Evolutionary conservation across 37 sponge, comb jelly and placozoan species (phyloP).

Genomic region (Chondrosia reniformis): DNA sequence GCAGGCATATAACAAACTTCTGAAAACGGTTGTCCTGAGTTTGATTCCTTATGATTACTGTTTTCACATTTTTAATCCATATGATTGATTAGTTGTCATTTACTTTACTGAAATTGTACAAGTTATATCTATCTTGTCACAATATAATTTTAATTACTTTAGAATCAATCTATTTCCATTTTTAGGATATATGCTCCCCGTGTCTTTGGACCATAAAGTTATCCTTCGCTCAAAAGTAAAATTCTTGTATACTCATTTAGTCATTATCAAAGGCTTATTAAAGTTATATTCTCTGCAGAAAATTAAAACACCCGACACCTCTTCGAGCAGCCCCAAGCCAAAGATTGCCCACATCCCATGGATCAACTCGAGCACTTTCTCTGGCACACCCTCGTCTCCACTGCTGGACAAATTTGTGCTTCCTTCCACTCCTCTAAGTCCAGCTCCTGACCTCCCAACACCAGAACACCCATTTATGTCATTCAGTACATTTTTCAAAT

Average conservation of each 20-base stretch:
- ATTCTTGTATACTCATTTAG: no score
- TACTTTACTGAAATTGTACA: no score
- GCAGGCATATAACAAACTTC: no score
- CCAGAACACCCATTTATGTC: constrained; percentile 26
- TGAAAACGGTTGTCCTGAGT: no score
- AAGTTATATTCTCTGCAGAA: not conserved
- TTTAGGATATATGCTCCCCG: not conserved
- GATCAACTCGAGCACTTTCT: constrained; percentile 7
- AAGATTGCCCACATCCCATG: constrained; percentile 17
- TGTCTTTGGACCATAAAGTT: not conserved
- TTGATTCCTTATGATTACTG: no score
- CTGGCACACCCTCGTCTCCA: not conserved
- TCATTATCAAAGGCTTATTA: no score
- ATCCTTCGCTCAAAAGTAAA: not conserved
- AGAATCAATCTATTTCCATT: not conserved
- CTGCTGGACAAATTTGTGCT: not conserved
- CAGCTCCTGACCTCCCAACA: constrained; percentile 4
- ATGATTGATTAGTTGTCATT: no score
- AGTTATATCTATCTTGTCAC: no score
- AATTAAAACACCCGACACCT: not conserved
- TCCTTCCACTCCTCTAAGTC: constrained; percentile 15
- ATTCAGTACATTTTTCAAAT: not conserved
- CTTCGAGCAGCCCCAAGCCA: not conserved
- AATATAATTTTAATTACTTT: no score
- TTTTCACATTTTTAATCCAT: no score